Evolutionary conservation across 2,797 vertebrate genomes (phyloP).

Genomic region (Hydrocynus forskahlii): DNA sequence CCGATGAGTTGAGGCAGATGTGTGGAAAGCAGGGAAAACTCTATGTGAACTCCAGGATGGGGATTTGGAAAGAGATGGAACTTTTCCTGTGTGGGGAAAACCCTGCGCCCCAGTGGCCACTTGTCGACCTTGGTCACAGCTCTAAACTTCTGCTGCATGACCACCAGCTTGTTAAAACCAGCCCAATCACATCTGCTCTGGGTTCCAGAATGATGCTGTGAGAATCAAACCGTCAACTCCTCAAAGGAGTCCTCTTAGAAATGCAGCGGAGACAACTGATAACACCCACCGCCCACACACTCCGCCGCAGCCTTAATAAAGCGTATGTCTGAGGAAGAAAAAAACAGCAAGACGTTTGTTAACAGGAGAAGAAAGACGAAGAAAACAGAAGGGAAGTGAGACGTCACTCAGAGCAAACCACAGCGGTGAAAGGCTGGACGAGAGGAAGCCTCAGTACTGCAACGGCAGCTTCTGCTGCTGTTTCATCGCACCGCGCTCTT

Average conservation of each 20-base stretch:
- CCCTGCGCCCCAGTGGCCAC: not conserved
- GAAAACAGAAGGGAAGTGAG: too few species aligned
- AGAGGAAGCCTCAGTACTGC: too few species aligned
- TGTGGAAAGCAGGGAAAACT: not conserved
- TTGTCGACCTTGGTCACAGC: not conserved
- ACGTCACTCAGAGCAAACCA: too few species aligned
- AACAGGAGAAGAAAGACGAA: conserved; percentile 16
- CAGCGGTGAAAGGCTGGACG: too few species aligned
- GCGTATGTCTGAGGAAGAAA: not conserved
- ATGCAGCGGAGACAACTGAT: conserved; percentile 41
- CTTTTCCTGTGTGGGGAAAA: not conserved
- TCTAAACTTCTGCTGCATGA: conserved; percentile 24
- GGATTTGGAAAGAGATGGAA: too few species aligned
- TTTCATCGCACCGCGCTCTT: too few species aligned
- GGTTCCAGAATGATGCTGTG: conserved; percentile 8
- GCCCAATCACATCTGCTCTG: conserved; percentile 22
- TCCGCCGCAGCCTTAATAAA: conserved; percentile 26
- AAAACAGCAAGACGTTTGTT: not conserved
- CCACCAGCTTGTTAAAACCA: not conserved
- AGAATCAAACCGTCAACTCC: too few species aligned
- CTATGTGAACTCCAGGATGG: too few species aligned
- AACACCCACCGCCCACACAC: conserved; percentile 50
- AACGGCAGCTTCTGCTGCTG: too few species aligned
- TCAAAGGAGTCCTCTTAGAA: conserved; percentile 28
- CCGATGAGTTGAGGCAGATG: not conserved